Evolutionary conservation across 2,113 vertebrate species (phyloP).

Genomic region (Narcine bancroftii): DNA sequence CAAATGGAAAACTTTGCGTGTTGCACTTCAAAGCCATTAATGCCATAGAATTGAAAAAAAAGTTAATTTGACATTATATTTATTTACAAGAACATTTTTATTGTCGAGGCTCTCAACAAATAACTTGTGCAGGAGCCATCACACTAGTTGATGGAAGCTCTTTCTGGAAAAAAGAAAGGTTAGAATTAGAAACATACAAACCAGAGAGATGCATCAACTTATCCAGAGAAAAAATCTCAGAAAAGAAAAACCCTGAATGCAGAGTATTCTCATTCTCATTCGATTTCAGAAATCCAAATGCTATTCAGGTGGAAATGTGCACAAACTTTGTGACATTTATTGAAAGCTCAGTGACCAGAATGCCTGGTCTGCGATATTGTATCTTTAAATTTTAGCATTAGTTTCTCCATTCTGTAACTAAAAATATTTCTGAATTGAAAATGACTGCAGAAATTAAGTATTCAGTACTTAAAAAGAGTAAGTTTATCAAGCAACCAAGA

Average conservation of each 20-base stretch:
- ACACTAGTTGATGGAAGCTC: not conserved
- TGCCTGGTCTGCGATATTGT: no score
- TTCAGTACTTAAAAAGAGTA: no score
- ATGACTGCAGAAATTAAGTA: no score
- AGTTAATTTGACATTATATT: constrained; percentile 26
- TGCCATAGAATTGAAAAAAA: not conserved
- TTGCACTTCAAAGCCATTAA: not conserved
- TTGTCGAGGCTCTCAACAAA: not conserved
- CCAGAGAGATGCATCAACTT: not conserved
- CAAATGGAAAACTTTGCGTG: not conserved
- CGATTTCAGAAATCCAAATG: no score
- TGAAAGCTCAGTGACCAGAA: no score
- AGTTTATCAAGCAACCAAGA: no score
- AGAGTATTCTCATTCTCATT: no score
- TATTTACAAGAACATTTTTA: constrained; percentile 33
- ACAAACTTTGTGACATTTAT: no score
- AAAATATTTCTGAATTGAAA: no score
- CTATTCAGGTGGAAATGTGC: not conserved
- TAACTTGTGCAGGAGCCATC: not conserved
- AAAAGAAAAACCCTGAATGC: no score
- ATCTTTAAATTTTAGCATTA: no score
- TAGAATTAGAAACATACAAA: not conserved
- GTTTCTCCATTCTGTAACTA: no score
- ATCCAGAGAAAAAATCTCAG: not conserved
- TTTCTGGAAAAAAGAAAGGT: not conserved